phyloP scores from a whole-genome alignment of 2,888 invertebrate genomes.

The Leptinotarsa juncta region DNA sequence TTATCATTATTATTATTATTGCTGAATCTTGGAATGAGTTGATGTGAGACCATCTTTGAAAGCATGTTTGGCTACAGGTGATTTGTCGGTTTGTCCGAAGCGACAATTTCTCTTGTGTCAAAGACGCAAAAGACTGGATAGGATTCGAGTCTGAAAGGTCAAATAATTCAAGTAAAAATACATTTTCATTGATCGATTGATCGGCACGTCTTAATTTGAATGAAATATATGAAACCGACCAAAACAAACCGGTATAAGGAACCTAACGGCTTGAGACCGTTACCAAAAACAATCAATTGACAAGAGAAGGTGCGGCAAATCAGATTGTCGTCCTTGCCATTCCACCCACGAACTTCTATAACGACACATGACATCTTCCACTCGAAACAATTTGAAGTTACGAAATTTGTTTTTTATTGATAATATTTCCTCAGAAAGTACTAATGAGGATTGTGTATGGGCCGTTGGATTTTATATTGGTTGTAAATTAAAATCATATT shows the following conservation, averaged over 20 bases:
- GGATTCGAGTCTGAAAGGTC: no score
- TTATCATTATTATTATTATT: no score
- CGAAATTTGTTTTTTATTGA: not conserved
- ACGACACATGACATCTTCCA: not conserved
- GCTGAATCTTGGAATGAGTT: no score
- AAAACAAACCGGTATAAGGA: not conserved
- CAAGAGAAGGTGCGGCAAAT: constrained; percentile 1
- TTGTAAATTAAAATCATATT: not conserved
- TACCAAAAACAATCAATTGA: not conserved
- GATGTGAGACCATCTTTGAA: no score
- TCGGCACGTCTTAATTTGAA: not conserved
- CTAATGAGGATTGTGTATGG: not conserved
- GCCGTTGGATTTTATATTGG: not conserved
- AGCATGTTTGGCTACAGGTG: no score
- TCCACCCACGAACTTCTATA: not conserved
- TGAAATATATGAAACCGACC: not conserved
- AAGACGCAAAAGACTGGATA: no score
- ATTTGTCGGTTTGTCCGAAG: no score
- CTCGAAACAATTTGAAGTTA: not conserved
- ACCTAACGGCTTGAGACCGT: not conserved
- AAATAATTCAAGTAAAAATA: not conserved
- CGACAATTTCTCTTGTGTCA: no score
- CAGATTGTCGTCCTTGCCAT: constrained; percentile 2
- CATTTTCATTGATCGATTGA: not conserved
- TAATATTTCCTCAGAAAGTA: not conserved